Evolutionary conservation across 1,140 invertebrate genomes (phyloP).

Genomic region (Halesus radiatus): DNA sequence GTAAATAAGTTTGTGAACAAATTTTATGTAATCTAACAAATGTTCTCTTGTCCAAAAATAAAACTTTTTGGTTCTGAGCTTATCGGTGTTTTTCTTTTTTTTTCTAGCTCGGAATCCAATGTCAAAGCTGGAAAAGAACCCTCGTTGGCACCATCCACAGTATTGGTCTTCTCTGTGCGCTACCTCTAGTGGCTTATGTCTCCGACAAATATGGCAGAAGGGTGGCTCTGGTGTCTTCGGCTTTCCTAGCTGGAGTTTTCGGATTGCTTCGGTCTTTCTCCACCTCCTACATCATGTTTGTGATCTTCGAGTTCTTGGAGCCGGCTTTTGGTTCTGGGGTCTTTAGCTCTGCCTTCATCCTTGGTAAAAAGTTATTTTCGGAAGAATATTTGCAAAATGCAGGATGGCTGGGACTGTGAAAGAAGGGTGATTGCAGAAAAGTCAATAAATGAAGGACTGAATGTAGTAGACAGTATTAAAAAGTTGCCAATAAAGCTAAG

Average conservation of each 20-base stretch:
- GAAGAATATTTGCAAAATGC: no score
- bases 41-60: no score
- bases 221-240: slow-evolving; percentile 73
- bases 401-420: no score
- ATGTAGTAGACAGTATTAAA: neutral
- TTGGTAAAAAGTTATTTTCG: slow-evolving; percentile 60
- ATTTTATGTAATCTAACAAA: no score
- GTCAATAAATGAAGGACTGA: neutral
- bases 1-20: no score
- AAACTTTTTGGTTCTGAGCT: no score
- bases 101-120: slow-evolving; percentile 64
- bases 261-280: slow-evolving; percentile 78
- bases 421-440: no score
- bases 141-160: slow-evolving; percentile 80
- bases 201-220: slow-evolving; percentile 79
- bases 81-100: no score
- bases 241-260: slow-evolving; percentile 72
- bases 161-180: slow-evolving; percentile 78
- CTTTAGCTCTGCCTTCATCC: slow-evolving; percentile 67
- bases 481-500: no score
- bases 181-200: slow-evolving; percentile 77
- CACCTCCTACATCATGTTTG: slow-evolving; percentile 76
- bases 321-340: slow-evolving; percentile 68
- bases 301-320: slow-evolving; percentile 77
- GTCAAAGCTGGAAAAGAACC: slow-evolving; percentile 77